These are phyloP conservation scores for Platorchestia sp. DNA, from an alignment of 1,140 invertebrate genomes.

Conservation along the genomic window DNA sequence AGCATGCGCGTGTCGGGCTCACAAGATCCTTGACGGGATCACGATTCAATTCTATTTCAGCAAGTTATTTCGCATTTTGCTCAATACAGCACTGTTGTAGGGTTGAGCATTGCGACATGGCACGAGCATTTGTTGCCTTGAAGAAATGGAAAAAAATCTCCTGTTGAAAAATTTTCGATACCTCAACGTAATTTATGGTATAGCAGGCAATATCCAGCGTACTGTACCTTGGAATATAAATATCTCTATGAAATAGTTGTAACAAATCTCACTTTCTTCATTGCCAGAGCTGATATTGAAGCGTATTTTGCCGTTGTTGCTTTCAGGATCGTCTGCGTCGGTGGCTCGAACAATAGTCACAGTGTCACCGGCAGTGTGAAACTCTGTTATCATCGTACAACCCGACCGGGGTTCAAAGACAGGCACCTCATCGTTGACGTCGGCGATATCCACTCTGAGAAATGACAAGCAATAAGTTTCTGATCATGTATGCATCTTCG, in stretches of 20 bases:
- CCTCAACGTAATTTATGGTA: too few species aligned
- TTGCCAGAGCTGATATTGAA: constrained; percentile 84
- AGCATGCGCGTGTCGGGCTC: too few species aligned
- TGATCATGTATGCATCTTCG: not conserved
- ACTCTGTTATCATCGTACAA: constrained; percentile 87
- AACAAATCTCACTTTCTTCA: constrained; percentile 70
- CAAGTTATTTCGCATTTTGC: too few species aligned
- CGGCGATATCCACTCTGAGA: constrained; percentile 70
- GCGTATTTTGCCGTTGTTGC: constrained; percentile 83
- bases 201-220: not conserved
- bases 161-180: not conserved
- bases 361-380: constrained; percentile 84
- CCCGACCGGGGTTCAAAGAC: constrained; percentile 75
- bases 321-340: constrained; percentile 85
- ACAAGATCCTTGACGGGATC: too few species aligned
- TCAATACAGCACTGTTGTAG: too few species aligned
- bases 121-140: too few species aligned
- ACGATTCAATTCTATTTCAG: too few species aligned
- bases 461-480: not conserved
- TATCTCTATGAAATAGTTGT: not conserved
- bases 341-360: constrained; percentile 82
- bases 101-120: too few species aligned
- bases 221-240: not conserved
- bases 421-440: constrained; percentile 90
- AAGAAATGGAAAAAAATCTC: too few species aligned